phyloP scores from a whole-genome alignment of 2,113 vertebrate genomes.

The Orthonyx spaldingii region DNA sequence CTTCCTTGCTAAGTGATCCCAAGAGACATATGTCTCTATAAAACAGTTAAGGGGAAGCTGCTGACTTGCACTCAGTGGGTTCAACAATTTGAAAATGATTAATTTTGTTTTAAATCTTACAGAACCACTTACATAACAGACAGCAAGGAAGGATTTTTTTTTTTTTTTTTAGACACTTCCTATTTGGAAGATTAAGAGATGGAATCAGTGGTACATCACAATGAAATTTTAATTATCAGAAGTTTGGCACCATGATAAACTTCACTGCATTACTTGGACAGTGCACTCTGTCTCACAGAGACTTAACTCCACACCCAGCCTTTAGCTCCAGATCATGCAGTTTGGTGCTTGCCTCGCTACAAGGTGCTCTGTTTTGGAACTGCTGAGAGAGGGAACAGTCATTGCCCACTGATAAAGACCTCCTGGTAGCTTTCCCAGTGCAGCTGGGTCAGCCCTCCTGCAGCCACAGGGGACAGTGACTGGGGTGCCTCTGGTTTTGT shows the following conservation, averaged over 20 bases:
- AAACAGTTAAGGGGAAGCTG: constrained; percentile 17
- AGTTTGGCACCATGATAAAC: background rate
- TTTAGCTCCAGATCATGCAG: background rate
- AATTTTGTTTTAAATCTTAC: constrained; percentile 36
- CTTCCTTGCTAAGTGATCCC: constrained; percentile 48
- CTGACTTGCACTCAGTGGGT: constrained; percentile 15
- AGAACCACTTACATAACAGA: constrained; percentile 31
- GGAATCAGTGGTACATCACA: background rate
- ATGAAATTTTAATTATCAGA: constrained; percentile 17
- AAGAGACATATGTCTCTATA: constrained; percentile 16
- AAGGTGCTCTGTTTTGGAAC: background rate
- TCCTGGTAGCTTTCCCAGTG: background rate
- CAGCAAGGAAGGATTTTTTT: background rate
- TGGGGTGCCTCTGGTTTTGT: background rate
- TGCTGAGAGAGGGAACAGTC: background rate
- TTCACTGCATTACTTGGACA: background rate
- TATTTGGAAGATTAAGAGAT: constrained; percentile 27
- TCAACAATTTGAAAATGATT: constrained; percentile 28
- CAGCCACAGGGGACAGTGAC: background rate
- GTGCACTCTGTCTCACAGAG: background rate
- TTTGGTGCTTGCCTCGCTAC: background rate
- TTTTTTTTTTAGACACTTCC: background rate
- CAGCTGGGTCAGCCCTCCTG: background rate
- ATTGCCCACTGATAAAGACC: background rate
- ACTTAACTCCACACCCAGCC: background rate